phyloP scores from a whole-genome alignment of 1,140 invertebrate species.

The Ctenoplectra terminalis region DNA sequence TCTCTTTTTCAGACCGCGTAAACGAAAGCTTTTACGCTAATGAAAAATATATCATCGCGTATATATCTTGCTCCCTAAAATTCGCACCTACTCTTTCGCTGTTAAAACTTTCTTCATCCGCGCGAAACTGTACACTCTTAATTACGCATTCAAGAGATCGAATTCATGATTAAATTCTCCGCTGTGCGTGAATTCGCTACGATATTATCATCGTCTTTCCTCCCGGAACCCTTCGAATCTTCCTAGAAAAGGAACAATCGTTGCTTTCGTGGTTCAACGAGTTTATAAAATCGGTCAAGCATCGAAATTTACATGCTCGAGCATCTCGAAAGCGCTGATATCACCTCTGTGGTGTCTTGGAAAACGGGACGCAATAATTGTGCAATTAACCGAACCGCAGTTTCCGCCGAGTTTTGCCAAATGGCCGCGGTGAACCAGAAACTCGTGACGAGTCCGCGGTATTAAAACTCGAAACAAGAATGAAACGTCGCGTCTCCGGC shows the following conservation, averaged over 20 bases:
- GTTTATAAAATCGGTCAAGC: too few species aligned
- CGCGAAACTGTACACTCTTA: background rate
- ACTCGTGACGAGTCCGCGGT: constrained; percentile 11
- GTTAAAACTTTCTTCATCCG: background rate
- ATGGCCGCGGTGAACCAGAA: constrained; percentile 18
- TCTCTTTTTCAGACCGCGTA: background rate
- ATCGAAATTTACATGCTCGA: too few species aligned
- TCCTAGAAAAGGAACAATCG: background rate
- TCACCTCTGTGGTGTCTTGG: background rate
- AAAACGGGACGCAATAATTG: constrained; percentile 33
- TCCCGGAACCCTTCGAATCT: background rate
- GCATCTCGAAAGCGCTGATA: too few species aligned
- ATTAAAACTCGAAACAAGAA: constrained; percentile 30
- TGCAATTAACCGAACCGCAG: constrained; percentile 32
- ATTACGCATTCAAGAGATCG: background rate
- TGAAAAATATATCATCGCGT: constrained; percentile 8
- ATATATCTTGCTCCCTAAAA: background rate
- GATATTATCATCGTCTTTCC: too few species aligned
- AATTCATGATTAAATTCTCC: too few species aligned
- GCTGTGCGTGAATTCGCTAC: too few species aligned
- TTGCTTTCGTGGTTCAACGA: too few species aligned
- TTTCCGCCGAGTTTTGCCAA: constrained; percentile 19
- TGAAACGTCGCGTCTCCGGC: constrained; percentile 2
- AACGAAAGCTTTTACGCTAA: constrained; percentile 15
- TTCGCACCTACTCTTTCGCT: background rate